Evolutionary conservation across 2,113 vertebrate genomes (phyloP), one percentile per base, ranked within the genome.

Genomic region (Numenius arquata): DNA sequence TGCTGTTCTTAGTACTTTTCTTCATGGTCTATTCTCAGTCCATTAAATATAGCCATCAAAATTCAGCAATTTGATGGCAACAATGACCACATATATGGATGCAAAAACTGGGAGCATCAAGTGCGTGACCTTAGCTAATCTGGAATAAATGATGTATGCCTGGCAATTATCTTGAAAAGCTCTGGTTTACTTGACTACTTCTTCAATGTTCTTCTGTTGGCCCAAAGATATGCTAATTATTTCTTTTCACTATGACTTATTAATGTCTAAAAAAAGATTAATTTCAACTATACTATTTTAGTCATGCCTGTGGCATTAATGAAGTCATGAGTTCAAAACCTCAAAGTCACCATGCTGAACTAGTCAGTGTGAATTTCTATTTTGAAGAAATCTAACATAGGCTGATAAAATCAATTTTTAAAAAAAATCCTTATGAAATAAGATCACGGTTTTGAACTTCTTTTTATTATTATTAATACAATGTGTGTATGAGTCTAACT

Each of bases 141-240:
- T 98, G 97, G 78, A 95, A 96, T 96, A 97, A 95, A 98, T 99
- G 98, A 99, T 98, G 98, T 98, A 99, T 98, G 98, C 97, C 95
- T 97, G 97, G 96, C 98, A 98, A 98, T 98, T 99, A 98, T 95
- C 98, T 96, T 95, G 97, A 98, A 98, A 98, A 97, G 97, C 96
- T 97, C 98, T 97, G 94, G 96, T 97, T 97, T 98, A 97, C 97
- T 96, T 88, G 95, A 85, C 80, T 97, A 90, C 79, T 85, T 91
- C 94, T 93, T 79, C 97, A 98, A 85, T 98, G 96, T 97, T 97
- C 98, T 98, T 98, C 97, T 97, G 76, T 53, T 88, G 95, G 81
- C 87, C 50, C 91, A 90, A 93, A 93, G 94, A 95, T 55, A 95
- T 41, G 70, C 23, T 83, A 94, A 97, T 97, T 96, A 93, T 90